phyloP scores from a whole-genome alignment of 2,113 vertebrate genomes.

The Anguilla japonica region DNA sequence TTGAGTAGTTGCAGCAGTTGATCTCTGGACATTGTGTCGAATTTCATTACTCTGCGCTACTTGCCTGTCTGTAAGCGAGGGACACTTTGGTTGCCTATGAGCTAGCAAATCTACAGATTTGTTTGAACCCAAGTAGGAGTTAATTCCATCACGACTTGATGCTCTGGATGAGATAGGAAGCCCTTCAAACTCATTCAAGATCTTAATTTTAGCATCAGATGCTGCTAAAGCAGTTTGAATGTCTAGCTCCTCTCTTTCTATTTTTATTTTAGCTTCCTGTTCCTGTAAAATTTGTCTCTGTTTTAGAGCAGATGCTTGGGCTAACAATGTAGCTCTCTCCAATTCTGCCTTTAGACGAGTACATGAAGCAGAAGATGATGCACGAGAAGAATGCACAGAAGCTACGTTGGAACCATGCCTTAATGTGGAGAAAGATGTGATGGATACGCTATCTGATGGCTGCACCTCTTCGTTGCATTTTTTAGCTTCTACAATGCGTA shows the following conservation, averaged over 20 bases:
- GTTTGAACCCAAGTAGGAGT: neutral
- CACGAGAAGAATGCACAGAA: no score
- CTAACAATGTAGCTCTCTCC: slow-evolving; percentile 10
- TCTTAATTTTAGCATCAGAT: neutral
- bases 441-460: no score
- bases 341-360: slow-evolving; percentile 4
- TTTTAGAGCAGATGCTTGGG: slow-evolving; percentile 25
- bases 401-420: no score
- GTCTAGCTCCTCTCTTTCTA: slow-evolving; percentile 13
- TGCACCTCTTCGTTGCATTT: no score
- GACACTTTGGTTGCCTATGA: no score
- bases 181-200: slow-evolving; percentile 14
- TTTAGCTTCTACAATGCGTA: no score
- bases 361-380: slow-evolving; percentile 16
- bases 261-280: slow-evolving; percentile 19
- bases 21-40: no score
- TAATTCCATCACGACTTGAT: slow-evolving; percentile 11
- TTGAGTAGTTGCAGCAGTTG: no score
- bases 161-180: slow-evolving; percentile 8
- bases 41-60: no score
- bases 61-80: no score
- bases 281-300: neutral
- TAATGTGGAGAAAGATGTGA: no score
- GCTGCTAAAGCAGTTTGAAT: slow-evolving; percentile 23
- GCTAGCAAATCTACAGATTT: no score